Conservation (phyloP, 2,797 vertebrate species). For the Pachyuromys duprasi region DNA sequence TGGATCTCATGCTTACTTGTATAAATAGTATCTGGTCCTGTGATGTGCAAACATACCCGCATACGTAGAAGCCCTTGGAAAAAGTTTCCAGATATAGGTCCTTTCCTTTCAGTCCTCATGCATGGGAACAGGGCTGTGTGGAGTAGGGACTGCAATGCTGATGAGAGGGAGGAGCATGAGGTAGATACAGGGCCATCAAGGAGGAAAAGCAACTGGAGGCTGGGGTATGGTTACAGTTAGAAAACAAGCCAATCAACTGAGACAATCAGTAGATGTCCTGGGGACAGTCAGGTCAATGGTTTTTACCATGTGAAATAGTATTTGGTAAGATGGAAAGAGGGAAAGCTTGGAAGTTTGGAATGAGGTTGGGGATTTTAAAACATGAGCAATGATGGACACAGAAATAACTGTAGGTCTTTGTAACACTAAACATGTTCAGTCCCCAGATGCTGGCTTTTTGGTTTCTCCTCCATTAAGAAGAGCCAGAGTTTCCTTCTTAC, state of each 20-base stretch:
- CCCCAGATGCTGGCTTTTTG: background rate
- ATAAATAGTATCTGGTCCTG: background rate
- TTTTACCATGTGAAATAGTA: background rate
- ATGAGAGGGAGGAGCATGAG: background rate
- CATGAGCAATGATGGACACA: background rate
- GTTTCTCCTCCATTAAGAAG: background rate
- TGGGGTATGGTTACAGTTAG: background rate
- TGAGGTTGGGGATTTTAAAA: background rate
- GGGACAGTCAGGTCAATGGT: background rate
- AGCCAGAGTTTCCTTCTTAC: background rate
- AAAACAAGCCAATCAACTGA: background rate
- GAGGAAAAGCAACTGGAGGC: background rate
- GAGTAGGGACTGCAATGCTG: background rate
- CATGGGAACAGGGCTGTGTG: background rate
- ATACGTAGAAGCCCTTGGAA: background rate
- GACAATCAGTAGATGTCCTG: background rate
- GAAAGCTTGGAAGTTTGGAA: background rate
- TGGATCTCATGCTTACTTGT: background rate
- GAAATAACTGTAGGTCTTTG: background rate
- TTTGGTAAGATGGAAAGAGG: constrained; percentile 1
- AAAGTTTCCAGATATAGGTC: background rate
- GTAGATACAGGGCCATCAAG: background rate
- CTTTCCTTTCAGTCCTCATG: background rate
- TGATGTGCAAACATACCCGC: background rate
- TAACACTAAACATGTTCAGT: background rate